Evolutionary conservation across 2,888 invertebrate genomes (phyloP), one percentile per base, ranked within the genome.

Genomic region (Lamellibrachia columna): DNA sequence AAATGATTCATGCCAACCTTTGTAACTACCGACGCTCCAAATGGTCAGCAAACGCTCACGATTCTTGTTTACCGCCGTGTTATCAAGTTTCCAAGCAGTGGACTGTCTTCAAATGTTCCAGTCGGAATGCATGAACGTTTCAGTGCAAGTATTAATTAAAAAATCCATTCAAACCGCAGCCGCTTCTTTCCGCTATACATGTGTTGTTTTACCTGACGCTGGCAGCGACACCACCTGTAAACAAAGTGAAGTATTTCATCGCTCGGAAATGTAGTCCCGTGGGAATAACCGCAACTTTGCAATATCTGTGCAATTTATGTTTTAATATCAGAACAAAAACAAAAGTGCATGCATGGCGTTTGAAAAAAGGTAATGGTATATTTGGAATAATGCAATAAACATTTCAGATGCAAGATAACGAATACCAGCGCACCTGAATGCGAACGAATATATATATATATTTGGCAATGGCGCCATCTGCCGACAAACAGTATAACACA

Each of bases 161-260:
- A 75, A 75, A 75, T 75, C 75, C 75, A 75, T 75, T 75, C 75
- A 75, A 22, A 75, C 75, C 22, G 22, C 2, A 6, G 75, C 22
- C 22, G 75, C 75, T 75, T 15, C 22, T 22, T 75, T n/a, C 75
- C 75, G n/a, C 15, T 22, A 75, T n/a, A 75, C 75, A 75, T 75
- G 75, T 75, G 75, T 75, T 75, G 75, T 75, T 75, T 75, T 22
- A 75, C 75, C 75, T 75, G 75, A 75, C 75, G 22, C 75, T 75
- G 22, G 75, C 75, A 75, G 75, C 75, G 75, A 75, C 75, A 75
- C 75, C 75, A 75, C 75, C 75, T 75, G 75, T 75, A 75, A 75
- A 75, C 75, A 75, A 75, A 75, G 75, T 75, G 75, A 75, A 75
- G 75, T 75, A 75, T 75, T 75, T 75, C 75, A 75, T 75, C 75